These are phyloP conservation scores for Otis tarda DNA, from an alignment of 2,113 vertebrate species.

Conservation along the genomic window DNA sequence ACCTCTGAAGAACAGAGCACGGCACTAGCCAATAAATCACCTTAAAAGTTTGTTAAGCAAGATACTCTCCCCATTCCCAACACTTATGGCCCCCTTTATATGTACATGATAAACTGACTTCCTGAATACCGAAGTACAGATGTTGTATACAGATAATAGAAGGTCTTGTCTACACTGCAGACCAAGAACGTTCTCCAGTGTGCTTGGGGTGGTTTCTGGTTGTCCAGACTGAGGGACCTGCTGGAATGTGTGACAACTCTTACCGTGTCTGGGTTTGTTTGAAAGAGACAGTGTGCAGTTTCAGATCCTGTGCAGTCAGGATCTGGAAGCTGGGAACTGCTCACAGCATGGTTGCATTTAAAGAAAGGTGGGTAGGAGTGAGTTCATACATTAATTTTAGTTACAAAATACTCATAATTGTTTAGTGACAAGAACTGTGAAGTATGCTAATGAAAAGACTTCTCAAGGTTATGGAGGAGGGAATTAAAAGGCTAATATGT, in stretches of 20 bases:
- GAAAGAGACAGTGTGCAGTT: background rate
- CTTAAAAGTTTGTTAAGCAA: background rate
- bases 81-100: background rate
- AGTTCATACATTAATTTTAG: background rate
- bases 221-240: background rate
- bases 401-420: background rate
- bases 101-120: background rate
- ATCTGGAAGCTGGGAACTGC: background rate
- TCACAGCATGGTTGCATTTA: background rate
- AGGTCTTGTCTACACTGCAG: background rate
- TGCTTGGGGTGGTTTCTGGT: background rate
- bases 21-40: background rate
- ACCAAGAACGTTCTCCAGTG: background rate
- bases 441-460: background rate
- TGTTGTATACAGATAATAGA: background rate
- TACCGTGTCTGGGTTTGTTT: background rate
- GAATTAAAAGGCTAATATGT: background rate
- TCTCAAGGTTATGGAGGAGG: background rate
- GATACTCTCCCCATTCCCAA: background rate
- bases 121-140: background rate
- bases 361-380: background rate
- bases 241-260: background rate
- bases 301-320: background rate
- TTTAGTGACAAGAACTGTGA: background rate
- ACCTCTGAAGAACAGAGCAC: background rate